These are phyloP conservation scores for Tautogolabrus adspersus DNA, from an alignment of 2,113 vertebrate species.

Conservation along the genomic window DNA sequence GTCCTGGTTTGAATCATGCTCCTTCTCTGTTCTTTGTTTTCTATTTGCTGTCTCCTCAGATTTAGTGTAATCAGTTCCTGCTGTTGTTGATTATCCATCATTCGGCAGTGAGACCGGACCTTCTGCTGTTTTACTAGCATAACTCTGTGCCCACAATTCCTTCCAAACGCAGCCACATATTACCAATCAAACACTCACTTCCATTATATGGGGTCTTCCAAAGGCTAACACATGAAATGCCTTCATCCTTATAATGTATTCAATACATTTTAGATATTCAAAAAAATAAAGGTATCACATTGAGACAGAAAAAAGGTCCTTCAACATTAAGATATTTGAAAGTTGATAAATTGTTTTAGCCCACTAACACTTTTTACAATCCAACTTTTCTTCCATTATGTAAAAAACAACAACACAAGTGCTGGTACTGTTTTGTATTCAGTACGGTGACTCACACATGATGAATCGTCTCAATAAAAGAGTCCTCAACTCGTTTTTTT, in stretches of 20 bases:
- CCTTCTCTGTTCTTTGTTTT: conserved; percentile 25
- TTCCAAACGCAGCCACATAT: conserved; percentile 12
- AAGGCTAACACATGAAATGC: conserved; percentile 39
- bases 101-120: conserved; percentile 21
- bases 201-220: conserved; percentile 30
- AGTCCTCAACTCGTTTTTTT: conserved; percentile 15
- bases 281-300: conserved; percentile 45
- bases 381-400: conserved; percentile 17
- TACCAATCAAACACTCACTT: conserved; percentile 34
- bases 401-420: conserved; percentile 41
- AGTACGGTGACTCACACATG: conserved; percentile 31
- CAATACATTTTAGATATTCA: conserved; percentile 47
- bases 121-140: conserved; percentile 47
- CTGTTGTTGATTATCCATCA: conserved; percentile 37
- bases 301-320: conserved; percentile 39
- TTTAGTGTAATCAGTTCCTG: conserved; percentile 41
- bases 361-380: conserved; percentile 8
- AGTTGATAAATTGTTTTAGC: conserved; percentile 33
- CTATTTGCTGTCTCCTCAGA: conserved; percentile 29
- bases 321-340: conserved; percentile 22
- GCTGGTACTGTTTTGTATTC: conserved; percentile 27
- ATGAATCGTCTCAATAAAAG: conserved; percentile 13
- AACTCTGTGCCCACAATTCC: conserved; percentile 19
- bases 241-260: conserved; percentile 44
- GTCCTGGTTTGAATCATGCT: conserved; percentile 27